Percentiles rank a stretch among this genome's conserved stretches.
Evolutionary conservation across 2,113 vertebrate species (phyloP).

Genomic region (Apodemus speciosus): DNA sequence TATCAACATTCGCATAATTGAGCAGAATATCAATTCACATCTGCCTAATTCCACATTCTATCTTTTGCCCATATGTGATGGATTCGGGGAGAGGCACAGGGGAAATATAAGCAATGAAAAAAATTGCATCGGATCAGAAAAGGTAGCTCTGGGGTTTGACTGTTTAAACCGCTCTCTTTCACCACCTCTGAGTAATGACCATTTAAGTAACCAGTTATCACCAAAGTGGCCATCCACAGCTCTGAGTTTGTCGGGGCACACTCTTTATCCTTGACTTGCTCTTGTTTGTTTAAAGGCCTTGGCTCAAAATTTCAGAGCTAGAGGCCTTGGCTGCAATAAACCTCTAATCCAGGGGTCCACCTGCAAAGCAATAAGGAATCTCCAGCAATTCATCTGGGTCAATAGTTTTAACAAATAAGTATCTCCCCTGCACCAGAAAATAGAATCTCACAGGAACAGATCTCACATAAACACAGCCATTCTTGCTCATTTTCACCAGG

Average conservation of each 20-base stretch:
- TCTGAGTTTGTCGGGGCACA: not conserved
- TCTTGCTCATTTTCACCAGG: conserved; percentile 49
- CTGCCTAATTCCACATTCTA: conserved; percentile 17
- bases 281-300: conserved; percentile 19
- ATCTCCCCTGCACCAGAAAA: conserved; percentile 3
- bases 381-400: conserved; percentile 61
- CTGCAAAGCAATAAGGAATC: conserved; percentile 61
- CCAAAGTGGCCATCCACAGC: not conserved
- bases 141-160: not conserved
- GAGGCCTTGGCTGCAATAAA: not conserved
- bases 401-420: conserved; percentile 77
- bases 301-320: not conserved
- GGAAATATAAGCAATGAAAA: conserved; percentile 28
- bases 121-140: conserved; percentile 27
- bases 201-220: conserved; percentile 22
- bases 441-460: conserved; percentile 67
- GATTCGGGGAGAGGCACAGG: not conserved
- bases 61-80: not conserved
- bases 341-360: not conserved
- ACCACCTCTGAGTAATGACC: not conserved
- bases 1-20: not conserved
- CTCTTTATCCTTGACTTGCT: not conserved
- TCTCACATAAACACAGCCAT: conserved; percentile 62
- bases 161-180: not conserved
- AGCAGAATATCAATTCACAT: conserved; percentile 30